Evolutionary conservation across 2,113 vertebrate genomes (phyloP).

Genomic region (Lepidothrix coronata): DNA sequence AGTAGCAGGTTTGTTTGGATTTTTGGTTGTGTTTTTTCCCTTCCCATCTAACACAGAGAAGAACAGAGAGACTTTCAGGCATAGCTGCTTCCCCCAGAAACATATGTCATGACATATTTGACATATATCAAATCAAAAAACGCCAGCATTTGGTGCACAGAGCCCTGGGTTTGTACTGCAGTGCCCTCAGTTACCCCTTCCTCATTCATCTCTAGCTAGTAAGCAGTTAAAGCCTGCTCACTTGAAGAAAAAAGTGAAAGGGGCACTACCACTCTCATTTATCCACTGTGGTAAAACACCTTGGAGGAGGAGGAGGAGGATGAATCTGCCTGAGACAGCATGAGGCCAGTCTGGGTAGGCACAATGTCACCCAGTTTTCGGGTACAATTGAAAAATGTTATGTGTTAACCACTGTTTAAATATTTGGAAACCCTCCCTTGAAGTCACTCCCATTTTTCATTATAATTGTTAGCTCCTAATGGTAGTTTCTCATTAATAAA

Average conservation of each 20-base stretch:
- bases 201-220: not conserved
- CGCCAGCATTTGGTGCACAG: not conserved
- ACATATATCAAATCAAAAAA: not conserved
- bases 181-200: not conserved
- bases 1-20: not conserved
- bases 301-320: not conserved
- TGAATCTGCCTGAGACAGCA: not conserved
- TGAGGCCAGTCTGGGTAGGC: not conserved
- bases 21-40: not conserved
- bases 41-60: not conserved
- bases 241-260: not conserved
- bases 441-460: not conserved
- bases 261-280: not conserved
- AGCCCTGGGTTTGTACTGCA: not conserved
- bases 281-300: not conserved
- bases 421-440: not conserved
- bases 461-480: not conserved
- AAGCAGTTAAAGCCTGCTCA: not conserved
- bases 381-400: not conserved
- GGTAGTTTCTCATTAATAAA: not conserved
- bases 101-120: accelerated
- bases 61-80: not conserved
- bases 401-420: not conserved
- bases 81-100: not conserved
- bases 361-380: not conserved